Evolutionary conservation across 2,113 vertebrate genomes (phyloP).

Genomic region (Tyrannus savana): DNA sequence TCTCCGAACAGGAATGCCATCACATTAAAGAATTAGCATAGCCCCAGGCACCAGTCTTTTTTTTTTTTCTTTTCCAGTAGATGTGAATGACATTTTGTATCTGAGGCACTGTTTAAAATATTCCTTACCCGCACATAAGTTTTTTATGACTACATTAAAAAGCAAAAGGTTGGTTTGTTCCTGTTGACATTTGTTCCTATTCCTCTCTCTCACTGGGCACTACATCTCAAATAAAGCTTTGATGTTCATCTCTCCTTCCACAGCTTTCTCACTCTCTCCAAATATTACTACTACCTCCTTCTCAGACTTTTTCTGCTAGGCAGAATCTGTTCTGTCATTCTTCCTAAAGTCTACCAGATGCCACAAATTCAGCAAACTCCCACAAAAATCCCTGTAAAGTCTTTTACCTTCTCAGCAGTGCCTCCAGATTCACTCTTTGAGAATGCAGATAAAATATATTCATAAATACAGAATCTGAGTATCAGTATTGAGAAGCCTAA

Average conservation of each 20-base stretch:
- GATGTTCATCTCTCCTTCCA: background rate
- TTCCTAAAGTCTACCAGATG: constrained; percentile 20
- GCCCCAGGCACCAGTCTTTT: background rate
- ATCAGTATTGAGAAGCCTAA: background rate
- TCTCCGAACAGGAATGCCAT: constrained; percentile 52
- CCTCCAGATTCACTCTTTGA: background rate
- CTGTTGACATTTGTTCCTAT: constrained; percentile 54
- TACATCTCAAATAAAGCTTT: background rate
- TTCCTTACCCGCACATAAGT: background rate
- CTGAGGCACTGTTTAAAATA: constrained; percentile 28
- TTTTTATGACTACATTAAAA: constrained; percentile 60
- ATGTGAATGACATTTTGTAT: constrained; percentile 57
- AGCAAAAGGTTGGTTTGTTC: constrained; percentile 51
- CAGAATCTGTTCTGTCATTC: constrained; percentile 7
- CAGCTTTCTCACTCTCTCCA: background rate
- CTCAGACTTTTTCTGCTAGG: background rate
- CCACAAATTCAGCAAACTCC: constrained; percentile 9
- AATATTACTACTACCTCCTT: background rate
- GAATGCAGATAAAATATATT: background rate
- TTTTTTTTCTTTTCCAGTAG: background rate
- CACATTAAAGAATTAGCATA: constrained; percentile 65
- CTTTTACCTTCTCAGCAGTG: background rate
- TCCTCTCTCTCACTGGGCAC: background rate
- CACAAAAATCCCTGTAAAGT: background rate
- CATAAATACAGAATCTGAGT: background rate